A percentile compares a stretch with the other conserved stretches of the same genome.
Conservation (phyloP, 2,888 invertebrate genomes). For the Microplitis deprimator region DNA sequence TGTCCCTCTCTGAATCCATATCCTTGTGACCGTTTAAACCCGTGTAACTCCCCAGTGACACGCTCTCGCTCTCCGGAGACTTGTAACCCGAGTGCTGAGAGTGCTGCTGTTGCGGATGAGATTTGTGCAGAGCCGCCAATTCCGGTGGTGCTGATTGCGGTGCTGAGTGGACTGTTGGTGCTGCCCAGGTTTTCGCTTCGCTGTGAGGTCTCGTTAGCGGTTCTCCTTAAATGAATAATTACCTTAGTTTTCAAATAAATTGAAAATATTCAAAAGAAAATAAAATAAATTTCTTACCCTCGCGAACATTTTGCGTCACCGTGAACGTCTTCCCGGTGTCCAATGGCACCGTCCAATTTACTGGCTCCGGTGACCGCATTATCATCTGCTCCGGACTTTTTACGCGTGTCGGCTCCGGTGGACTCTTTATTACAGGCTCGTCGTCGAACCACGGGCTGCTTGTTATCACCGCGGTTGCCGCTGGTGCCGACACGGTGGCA, state of each 20-base stretch:
- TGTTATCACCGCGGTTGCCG: conserved; percentile 77
- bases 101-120: conserved; percentile 57
- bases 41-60: conserved; percentile 67
- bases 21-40: conserved; percentile 69
- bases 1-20: conserved; percentile 66
- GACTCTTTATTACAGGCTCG: conserved; percentile 89
- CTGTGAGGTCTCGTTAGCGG: conserved; percentile 88
- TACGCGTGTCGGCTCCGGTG: conserved; percentile 92
- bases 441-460: conserved; percentile 70
- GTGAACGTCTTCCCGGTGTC: conserved; percentile 95
- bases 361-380: conserved; percentile 93
- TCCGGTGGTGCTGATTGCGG: conserved; percentile 81
- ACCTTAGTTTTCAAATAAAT: neutral
- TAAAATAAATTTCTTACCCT: conserved; percentile 72
- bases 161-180: conserved; percentile 77
- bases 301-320: conserved; percentile 91
- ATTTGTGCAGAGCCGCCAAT: conserved; percentile 74
- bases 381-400: conserved; percentile 94
- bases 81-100: conserved; percentile 69
- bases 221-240: conserved; percentile 74
- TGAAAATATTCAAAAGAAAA: no score
- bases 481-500: conserved; percentile 73
- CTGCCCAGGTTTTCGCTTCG: conserved; percentile 86
- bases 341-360: conserved; percentile 94
- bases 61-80: conserved; percentile 70